These are phyloP conservation scores for Procambarus virginalis DNA, from an alignment of 1,140 invertebrate species.

Conservation along the genomic window DNA sequence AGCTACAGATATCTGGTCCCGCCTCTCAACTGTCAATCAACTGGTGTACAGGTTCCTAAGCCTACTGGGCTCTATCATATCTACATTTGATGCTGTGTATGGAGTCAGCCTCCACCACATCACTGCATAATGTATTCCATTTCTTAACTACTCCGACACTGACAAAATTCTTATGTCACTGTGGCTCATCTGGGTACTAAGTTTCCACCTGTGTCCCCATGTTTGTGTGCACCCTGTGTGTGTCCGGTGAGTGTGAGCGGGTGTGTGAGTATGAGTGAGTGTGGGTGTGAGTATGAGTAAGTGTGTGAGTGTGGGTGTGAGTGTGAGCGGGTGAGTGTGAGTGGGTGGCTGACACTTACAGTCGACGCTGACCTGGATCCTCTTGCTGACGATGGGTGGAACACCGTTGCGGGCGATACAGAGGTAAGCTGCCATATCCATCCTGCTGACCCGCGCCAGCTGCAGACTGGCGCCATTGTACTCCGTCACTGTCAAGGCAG, in stretches of 20 bases:
- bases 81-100: too few relatives aligned
- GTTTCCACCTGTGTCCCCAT: too few relatives aligned
- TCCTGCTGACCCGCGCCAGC: slow-evolving; percentile 84
- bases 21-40: too few relatives aligned
- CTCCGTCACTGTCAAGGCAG: slow-evolving; percentile 74
- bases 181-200: too few relatives aligned
- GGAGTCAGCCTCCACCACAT: too few relatives aligned
- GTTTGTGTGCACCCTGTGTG: too few relatives aligned
- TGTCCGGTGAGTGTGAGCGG: not conserved
- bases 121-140: too few relatives aligned
- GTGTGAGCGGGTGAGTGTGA: not conserved
- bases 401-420: slow-evolving; percentile 92
- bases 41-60: too few relatives aligned
- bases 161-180: too few relatives aligned
- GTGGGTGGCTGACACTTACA: slow-evolving; percentile 83
- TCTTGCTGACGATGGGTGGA: slow-evolving; percentile 89
- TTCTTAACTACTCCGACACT: too few relatives aligned
- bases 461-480: slow-evolving; percentile 84
- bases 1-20: too few relatives aligned
- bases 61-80: too few relatives aligned
- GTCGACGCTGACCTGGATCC: slow-evolving; percentile 88
- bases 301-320: not conserved
- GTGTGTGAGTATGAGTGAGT: not conserved
- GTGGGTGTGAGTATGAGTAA: not conserved
- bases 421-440: slow-evolving; percentile 90